phyloP scores from a whole-genome alignment of 2,113 vertebrate species.

The Sakesphorus luctuosus region DNA sequence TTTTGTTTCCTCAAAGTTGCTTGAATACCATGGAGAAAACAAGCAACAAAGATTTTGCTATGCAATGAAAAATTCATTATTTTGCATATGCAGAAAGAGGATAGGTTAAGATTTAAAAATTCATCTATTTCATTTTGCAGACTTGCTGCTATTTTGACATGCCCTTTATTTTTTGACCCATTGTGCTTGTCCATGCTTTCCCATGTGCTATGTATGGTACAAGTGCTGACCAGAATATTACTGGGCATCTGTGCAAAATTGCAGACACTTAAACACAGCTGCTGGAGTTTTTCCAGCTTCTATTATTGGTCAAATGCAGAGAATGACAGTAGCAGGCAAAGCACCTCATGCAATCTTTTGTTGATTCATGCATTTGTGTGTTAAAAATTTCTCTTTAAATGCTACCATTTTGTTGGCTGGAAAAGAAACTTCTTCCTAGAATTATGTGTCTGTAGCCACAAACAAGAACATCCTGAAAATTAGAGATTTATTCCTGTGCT shows the following conservation, averaged over 20 bases:
- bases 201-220: background rate
- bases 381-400: background rate
- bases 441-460: background rate
- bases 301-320: background rate
- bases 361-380: background rate
- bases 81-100: background rate
- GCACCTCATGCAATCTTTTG: background rate
- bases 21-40: background rate
- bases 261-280: background rate
- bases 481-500: constrained; percentile 21
- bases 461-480: background rate
- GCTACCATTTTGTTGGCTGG: background rate
- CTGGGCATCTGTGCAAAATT: background rate
- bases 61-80: background rate
- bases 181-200: background rate
- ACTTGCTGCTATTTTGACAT: background rate
- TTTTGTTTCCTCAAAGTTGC: background rate
- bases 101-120: background rate
- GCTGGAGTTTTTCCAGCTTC: constrained; percentile 25
- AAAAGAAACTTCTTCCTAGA: background rate
- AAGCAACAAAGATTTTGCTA: rapidly evolving
- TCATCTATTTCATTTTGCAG: background rate
- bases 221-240: background rate
- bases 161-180: background rate
- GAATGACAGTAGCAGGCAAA: constrained; percentile 12